Conservation (phyloP, 2,113 vertebrate species). For the Hippocampus barbouri region DNA sequence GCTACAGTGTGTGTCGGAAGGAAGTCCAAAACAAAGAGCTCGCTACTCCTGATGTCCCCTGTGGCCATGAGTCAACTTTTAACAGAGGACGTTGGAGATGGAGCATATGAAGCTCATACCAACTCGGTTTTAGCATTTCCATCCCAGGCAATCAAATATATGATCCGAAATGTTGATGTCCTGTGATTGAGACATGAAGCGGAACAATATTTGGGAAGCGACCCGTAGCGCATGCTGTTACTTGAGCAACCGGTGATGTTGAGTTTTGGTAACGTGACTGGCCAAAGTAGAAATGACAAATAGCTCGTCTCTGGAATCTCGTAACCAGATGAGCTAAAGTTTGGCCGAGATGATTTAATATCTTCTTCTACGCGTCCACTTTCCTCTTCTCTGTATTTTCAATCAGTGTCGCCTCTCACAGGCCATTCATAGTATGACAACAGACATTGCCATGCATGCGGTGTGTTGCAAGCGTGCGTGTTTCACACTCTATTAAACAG, state of each 20-base stretch:
- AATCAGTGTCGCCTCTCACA: background rate
- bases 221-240: no score
- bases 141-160: background rate
- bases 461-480: background rate
- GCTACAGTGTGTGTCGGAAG: slow-evolving; percentile 6
- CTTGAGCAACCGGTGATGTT: no score
- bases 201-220: no score
- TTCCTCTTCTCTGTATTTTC: background rate
- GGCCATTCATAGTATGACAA: no score
- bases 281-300: no score
- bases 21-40: slow-evolving; percentile 60
- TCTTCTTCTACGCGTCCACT: background rate
- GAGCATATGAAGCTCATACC: slow-evolving; percentile 4
- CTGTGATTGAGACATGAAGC: no score
- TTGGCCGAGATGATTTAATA: background rate
- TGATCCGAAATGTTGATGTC: no score
- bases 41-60: slow-evolving; percentile 27
- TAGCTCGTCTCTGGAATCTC: no score
- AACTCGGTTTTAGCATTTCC: background rate
- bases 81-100: slow-evolving; percentile 30
- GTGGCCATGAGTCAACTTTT: slow-evolving; percentile 47
- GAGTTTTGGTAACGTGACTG: no score
- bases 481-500: no score
- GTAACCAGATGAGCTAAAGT: no score
- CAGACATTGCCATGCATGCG: background rate